phyloP scores from a whole-genome alignment of 2,113 vertebrate genomes.

The Tachysurus vachellii region DNA sequence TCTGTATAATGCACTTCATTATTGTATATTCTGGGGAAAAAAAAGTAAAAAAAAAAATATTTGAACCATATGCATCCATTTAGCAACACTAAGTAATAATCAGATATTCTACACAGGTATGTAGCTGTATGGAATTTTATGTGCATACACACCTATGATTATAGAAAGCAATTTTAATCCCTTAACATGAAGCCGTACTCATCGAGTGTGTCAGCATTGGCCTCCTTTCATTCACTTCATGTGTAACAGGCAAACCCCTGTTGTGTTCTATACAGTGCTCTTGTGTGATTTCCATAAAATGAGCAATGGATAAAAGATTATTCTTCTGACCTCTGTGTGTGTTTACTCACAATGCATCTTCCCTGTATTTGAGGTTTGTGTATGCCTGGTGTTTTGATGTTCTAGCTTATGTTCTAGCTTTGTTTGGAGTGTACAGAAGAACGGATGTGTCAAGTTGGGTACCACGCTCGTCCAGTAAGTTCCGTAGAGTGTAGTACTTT shows the following conservation, averaged over 20 bases:
- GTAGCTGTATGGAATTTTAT: constrained; percentile 86
- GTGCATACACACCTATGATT: constrained; percentile 80
- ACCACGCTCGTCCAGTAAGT: constrained; percentile 78
- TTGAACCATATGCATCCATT: constrained; percentile 83
- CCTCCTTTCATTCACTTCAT: constrained; percentile 84
- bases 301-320: constrained; percentile 80
- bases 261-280: constrained; percentile 98
- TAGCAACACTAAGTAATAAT: constrained; percentile 94
- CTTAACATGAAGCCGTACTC: constrained; percentile 77
- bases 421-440: constrained; percentile 95
- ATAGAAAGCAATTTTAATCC: constrained; percentile 77
- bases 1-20: constrained; percentile 91
- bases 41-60: constrained; percentile 69
- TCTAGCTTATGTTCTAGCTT: constrained; percentile 81
- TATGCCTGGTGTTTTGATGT: constrained; percentile 98
- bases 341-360: constrained; percentile 81
- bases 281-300: constrained; percentile 87
- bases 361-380: constrained; percentile 85
- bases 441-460: constrained; percentile 76
- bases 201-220: constrained; percentile 82
- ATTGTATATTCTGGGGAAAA: constrained; percentile 87
- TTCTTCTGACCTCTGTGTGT: constrained; percentile 83
- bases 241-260: constrained; percentile 85
- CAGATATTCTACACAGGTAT: constrained; percentile 86
- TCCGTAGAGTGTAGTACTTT: constrained; percentile 23